Evolutionary conservation across 2,888 invertebrate genomes (phyloP).

Genomic region (Nymphalis urticae): DNA sequence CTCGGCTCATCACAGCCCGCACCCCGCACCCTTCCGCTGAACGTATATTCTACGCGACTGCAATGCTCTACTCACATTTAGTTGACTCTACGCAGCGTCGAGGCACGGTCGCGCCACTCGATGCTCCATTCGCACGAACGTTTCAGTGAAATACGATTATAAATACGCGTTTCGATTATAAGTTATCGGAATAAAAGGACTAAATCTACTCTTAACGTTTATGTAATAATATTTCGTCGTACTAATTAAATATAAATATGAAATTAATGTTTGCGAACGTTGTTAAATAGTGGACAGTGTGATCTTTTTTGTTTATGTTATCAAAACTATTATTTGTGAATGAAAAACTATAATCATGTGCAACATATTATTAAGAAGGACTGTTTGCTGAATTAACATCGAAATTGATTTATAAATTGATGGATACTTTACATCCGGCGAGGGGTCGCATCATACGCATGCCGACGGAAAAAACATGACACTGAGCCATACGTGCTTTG

Average conservation of each 20-base stretch:
- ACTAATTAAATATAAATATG: conserved; percentile 1
- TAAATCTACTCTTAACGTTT: conserved; percentile 21
- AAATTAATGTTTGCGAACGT: conserved; percentile 27
- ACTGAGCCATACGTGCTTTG: conserved; percentile 74
- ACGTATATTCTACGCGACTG: conserved; percentile 73
- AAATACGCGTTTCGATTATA: conserved; percentile 60
- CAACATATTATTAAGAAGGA: conserved; percentile 61
- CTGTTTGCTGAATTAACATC: conserved; percentile 47
- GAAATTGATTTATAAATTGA: conserved; percentile 74
- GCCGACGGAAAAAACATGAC: conserved; percentile 81
- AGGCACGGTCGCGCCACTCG: conserved; percentile 75
- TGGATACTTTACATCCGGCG: conserved; percentile 77
- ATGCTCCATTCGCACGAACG: conserved; percentile 69
- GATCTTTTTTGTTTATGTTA: conserved; percentile 50
- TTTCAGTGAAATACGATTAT: conserved; percentile 72
- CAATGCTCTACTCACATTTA: conserved; percentile 71
- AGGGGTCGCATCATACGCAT: conserved; percentile 72
- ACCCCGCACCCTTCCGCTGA: conserved; percentile 60
- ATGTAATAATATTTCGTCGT: not conserved
- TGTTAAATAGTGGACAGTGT: conserved; percentile 55
- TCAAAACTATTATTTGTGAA: conserved; percentile 37
- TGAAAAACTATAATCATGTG: conserved; percentile 55
- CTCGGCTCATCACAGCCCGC: conserved; percentile 74
- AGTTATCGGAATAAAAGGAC: conserved; percentile 37
- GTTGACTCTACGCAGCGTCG: conserved; percentile 76